Evolutionary conservation across 2,113 vertebrate species (phyloP), one percentile per base, ranked within the genome.

Genomic region (Protobothrops mucrosquamatus): DNA sequence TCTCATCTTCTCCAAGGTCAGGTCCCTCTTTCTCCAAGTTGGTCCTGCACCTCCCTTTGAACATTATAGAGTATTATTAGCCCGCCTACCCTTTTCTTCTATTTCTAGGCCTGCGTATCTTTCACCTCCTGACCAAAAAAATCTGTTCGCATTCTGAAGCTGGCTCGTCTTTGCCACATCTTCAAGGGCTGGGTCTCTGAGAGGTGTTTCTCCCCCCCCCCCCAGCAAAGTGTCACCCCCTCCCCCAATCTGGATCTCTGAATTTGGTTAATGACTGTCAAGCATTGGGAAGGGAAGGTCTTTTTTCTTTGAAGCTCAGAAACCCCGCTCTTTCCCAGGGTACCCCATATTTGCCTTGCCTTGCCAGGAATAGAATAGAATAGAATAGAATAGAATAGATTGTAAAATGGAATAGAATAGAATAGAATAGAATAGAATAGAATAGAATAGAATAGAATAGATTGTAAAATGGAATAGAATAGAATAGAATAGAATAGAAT

Each of bases 41-140:
- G 92, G 95, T 94, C 96, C 96, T 93, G 92, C 93, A 89, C 95
- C 96, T 96, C 57, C 92, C 95, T 96, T 94, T 88, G 94, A 95
- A 95, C 92, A 92, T 95, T 91, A 96, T 95, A 94, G 95, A 95
- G 94, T 96, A 90, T 94, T 94, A 95, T 94, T 95, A 95, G 95
- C 86, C 93, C 96, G 52, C 96, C 97, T 92, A 96, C 96, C 59
- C 93, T 94, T 96, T 96, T 87, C 94, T 95, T 95, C 96, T 97
- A 96, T 97, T 97, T 95, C 95, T 95, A 95, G 96, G 93, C 95
- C 94, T 95, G 87, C 0, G n/a, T 93, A 95, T 96, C 96, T 95
- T 95, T 97, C 96, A 97, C 96, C 97, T 97, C 97, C 96, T 95
- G 89, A 94, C 96, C 94, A 88, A 96, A 97, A 97, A 97, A 96